Percentiles rank a stretch among this genome's conserved stretches.
Conservation (phyloP, 2,888 invertebrate genomes). For the Xylota sylvarum region DNA sequence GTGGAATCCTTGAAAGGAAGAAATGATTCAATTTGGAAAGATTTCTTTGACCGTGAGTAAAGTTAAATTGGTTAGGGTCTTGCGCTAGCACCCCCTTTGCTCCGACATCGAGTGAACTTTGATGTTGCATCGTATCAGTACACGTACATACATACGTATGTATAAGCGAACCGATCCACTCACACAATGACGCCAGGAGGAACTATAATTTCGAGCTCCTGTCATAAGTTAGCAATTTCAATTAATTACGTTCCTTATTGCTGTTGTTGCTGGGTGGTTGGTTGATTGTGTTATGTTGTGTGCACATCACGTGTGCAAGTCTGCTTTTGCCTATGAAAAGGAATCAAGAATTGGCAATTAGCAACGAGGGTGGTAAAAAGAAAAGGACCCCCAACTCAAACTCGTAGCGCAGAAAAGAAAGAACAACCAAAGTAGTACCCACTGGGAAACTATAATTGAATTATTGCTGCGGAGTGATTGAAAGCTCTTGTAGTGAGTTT, state of each 20-base stretch:
- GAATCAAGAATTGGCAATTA: slow-evolving; percentile 73
- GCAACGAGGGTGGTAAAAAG: slow-evolving; percentile 21
- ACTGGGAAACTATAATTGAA: slow-evolving; percentile 60
- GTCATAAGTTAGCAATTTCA: slow-evolving; percentile 75
- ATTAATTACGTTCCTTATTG: slow-evolving; percentile 68
- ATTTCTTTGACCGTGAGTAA: slow-evolving; percentile 74
- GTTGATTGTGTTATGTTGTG: slow-evolving; percentile 22
- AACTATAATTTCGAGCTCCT: slow-evolving; percentile 69
- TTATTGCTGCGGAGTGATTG: slow-evolving; percentile 68
- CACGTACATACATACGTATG: slow-evolving; percentile 15
- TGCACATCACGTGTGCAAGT: slow-evolving; percentile 62
- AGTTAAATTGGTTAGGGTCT: slow-evolving; percentile 66
- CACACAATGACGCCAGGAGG: not conserved
- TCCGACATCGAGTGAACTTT: slow-evolving; percentile 39
- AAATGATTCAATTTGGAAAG: slow-evolving; percentile 72
- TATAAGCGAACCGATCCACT: not conserved
- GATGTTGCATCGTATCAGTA: slow-evolving; percentile 30
- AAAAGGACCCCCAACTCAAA: not conserved
- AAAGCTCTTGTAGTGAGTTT: slow-evolving; percentile 46
- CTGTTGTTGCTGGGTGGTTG: slow-evolving; percentile 22
- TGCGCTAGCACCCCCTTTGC: slow-evolving; percentile 14
- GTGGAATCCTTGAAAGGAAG: slow-evolving; percentile 59
- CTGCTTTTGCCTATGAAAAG: slow-evolving; percentile 47
- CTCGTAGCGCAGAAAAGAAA: slow-evolving; percentile 10
- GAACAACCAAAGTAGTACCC: slow-evolving; percentile 30